Percentiles rank a stretch among this genome's conserved stretches.
Evolutionary conservation across 2,113 vertebrate species (phyloP).

Genomic region (Eulacestoma nigropectus): DNA sequence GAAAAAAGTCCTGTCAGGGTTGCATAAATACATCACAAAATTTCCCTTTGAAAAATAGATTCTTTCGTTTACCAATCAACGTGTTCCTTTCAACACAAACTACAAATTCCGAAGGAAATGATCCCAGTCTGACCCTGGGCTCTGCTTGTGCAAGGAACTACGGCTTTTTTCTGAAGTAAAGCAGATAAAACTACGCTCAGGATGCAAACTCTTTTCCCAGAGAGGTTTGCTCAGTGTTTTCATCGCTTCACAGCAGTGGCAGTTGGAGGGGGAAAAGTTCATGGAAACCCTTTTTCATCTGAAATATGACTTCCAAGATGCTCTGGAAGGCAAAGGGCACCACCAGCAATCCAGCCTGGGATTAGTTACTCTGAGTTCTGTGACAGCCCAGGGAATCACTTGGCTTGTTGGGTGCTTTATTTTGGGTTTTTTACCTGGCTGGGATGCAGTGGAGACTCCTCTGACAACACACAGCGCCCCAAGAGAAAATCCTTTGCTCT

Average conservation of each 20-base stretch:
- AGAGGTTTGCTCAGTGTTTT: background rate
- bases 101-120: background rate
- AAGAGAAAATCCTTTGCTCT: background rate
- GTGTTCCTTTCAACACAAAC: background rate
- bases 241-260: background rate
- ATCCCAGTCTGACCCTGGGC: background rate
- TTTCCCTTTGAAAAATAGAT: background rate
- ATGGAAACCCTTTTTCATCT: background rate
- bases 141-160: background rate
- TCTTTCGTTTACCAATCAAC: background rate
- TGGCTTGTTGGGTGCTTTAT: background rate
- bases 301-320: accelerated
- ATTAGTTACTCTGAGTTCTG: background rate
- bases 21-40: background rate
- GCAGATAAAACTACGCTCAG: background rate
- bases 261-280: background rate
- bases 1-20: background rate
- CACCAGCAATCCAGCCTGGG: background rate
- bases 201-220: background rate
- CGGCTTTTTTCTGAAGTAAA: background rate
- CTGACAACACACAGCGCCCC: background rate
- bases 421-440: background rate
- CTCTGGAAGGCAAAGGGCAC: background rate
- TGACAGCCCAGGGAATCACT: background rate
- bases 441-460: background rate